Base-by-base conservation (phyloP, 2,888 invertebrate species). In the Tuberolachnus salignus region DNA sequence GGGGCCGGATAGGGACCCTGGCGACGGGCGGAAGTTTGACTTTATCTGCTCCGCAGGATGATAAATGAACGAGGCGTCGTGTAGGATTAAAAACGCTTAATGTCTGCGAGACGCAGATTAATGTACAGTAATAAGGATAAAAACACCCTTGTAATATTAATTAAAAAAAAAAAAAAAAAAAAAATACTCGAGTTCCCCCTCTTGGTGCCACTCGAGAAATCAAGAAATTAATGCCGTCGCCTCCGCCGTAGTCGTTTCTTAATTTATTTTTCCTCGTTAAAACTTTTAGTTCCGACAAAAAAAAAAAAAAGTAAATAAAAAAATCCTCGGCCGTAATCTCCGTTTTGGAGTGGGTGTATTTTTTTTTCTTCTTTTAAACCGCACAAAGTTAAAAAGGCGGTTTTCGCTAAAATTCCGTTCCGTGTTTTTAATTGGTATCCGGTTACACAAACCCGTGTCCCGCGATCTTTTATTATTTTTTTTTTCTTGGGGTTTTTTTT, bases 261-360 rank as follows among this genome's bases (percentile, higher is more conserved):
- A 78, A 78, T 78, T 78, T 69, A 78, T 78, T 78, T 78, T 78
- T 69, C 69, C 78, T 78, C 78, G 78, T 78, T 78, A 78, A 78
- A 78, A 78, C 46, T 69, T 78, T 78, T 78, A 46, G 34, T 61
- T 11, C 69, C 46, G 51, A 51, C 51, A 26, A 51, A 63, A 63
- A 34, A 51, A 44, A 44, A 67, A 49, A 34, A 4, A 75, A 57
- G n/a, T n/a, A 64, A 73, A 63, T 21, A 74, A 75, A 75, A 46
- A 64, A 23, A 51, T 13, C 55, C 66, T 14, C 13, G 34, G 34
- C 19, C 14, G 74, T 78, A 78, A 78, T 78, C 78, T 78, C 57
- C 59, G 66, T 42, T n/a, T n/a, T 14, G 26, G 67, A 78, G 19
- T 59, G 66, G 44, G 74, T 66, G 73, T 63, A 51, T 53, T 63